These are phyloP conservation scores for Dolichallabes microphthalmus DNA, from an alignment of 2,113 vertebrate species.

Conservation along the genomic window DNA sequence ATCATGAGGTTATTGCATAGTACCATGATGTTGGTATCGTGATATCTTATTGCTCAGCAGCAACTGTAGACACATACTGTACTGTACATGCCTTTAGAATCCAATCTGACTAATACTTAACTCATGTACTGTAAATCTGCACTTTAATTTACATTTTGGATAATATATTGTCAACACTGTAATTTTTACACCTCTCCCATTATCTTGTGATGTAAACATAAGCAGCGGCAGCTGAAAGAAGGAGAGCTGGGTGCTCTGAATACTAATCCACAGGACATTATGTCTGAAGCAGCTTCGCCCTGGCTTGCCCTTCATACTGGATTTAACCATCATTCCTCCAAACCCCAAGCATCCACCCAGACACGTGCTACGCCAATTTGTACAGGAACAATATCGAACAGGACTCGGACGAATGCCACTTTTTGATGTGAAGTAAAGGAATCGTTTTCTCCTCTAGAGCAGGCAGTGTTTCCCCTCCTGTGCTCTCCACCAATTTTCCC, in stretches of 20 bases:
- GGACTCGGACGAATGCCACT: constrained; percentile 2
- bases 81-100: neutral
- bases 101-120: neutral
- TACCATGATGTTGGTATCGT: neutral
- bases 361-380: neutral
- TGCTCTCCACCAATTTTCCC: constrained; percentile 16
- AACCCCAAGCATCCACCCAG: constrained; percentile 1
- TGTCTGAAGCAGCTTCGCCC: constrained; percentile 12
- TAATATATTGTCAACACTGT: neutral
- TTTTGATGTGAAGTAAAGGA: constrained; percentile 16
- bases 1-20: neutral
- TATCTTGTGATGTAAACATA: neutral
- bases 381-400: neutral
- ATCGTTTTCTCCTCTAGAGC: neutral
- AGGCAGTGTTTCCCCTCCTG: neutral
- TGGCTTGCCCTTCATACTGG: neutral
- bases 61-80: too few relatives aligned
- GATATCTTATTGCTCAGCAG: neutral
- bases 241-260: constrained; percentile 14
- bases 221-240: neutral
- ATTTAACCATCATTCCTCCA: constrained; percentile 34
- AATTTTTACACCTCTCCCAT: too few relatives aligned
- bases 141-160: neutral
- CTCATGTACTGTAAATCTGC: neutral
- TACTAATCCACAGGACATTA: constrained; percentile 33